phyloP scores from a whole-genome alignment of 1,140 invertebrate species.

The Heterodera schachtii region DNA sequence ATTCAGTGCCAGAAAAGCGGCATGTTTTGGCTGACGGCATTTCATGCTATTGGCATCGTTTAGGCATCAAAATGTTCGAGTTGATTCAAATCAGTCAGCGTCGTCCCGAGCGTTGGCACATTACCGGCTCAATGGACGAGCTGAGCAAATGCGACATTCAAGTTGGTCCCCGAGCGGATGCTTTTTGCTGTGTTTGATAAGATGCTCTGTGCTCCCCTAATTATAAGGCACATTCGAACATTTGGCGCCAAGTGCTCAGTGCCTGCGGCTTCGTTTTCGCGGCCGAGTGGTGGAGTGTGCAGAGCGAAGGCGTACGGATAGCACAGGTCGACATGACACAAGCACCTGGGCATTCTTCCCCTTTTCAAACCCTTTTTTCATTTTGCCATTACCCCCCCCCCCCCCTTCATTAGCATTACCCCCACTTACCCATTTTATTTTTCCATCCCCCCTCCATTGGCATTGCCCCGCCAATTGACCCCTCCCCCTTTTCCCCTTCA shows the following conservation, averaged over 20 bases:
- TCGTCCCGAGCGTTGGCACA: slow-evolving; percentile 42
- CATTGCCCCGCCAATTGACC: no score
- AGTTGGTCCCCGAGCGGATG: no score
- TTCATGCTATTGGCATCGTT: not conserved
- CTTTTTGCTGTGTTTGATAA: no score
- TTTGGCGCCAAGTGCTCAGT: slow-evolving; percentile 46
- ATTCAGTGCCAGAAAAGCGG: not conserved
- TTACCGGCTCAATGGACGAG: slow-evolving; percentile 50
- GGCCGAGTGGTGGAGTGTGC: slow-evolving; percentile 53
- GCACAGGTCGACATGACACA: slow-evolving; percentile 33
- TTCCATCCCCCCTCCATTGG: no score
- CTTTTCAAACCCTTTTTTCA: no score
- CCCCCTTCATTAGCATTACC: no score
- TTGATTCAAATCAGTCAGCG: slow-evolving; percentile 41
- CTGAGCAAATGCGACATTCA: slow-evolving; percentile 48
- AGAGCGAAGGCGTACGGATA: slow-evolving; percentile 46
- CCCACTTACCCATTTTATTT: no score
- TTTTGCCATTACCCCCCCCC: no score
- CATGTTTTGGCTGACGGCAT: no score
- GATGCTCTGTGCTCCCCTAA: no score
- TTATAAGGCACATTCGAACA: slow-evolving; percentile 43
- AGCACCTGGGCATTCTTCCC: no score
- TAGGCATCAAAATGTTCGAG: slow-evolving; percentile 58
- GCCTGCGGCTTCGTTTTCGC: slow-evolving; percentile 50
- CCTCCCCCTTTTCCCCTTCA: slow-evolving; percentile 41